Evolutionary conservation across 2,113 vertebrate genomes (phyloP).

Genomic region (Pongo abelii): DNA sequence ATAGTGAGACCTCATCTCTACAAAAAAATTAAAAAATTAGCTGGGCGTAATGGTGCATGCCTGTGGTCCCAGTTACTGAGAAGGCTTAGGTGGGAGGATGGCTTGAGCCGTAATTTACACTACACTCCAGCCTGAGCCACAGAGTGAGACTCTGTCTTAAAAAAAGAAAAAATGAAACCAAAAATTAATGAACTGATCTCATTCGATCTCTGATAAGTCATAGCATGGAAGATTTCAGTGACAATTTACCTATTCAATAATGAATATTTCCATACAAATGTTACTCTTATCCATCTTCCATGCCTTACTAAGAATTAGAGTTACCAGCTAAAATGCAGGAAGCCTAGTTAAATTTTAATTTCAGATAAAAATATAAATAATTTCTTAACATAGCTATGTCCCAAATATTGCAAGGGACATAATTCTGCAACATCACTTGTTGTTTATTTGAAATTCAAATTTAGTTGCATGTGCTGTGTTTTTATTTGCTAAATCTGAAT

Average conservation of each 20-base stretch:
- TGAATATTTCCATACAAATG: not conserved
- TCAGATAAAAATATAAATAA: not conserved
- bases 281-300: not conserved
- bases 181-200: not conserved
- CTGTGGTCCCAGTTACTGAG: too few relatives aligned
- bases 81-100: too few relatives aligned
- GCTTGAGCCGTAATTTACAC: too few relatives aligned
- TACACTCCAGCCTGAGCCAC: too few relatives aligned
- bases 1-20: too few relatives aligned
- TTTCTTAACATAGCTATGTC: not conserved
- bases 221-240: not conserved
- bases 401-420: not conserved
- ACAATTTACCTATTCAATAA: slow-evolving; percentile 1
- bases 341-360: not conserved
- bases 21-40: too few relatives aligned
- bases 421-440: not conserved
- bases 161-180: too few relatives aligned
- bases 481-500: not conserved
- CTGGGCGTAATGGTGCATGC: too few relatives aligned
- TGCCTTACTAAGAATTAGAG: slow-evolving; percentile 12
- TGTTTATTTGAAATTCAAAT: slow-evolving; percentile 36
- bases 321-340: not conserved
- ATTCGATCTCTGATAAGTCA: not conserved
- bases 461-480: not conserved
- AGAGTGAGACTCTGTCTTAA: too few relatives aligned